Base-by-base conservation (phyloP, 1,140 invertebrate genomes). In the Trinorchestia longiramus region DNA sequence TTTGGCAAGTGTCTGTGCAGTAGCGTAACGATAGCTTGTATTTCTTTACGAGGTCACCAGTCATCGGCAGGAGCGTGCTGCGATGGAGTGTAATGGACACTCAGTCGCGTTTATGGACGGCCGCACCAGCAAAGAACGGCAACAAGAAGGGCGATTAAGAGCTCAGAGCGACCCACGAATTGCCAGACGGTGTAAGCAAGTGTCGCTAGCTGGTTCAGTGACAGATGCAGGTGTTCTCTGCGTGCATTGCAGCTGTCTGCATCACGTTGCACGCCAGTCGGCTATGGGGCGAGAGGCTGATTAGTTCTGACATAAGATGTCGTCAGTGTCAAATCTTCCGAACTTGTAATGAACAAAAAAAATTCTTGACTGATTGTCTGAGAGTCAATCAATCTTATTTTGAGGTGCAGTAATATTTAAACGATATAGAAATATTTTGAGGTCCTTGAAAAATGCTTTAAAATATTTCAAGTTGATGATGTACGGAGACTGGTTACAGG, bases 1-100 rank as follows among this genome's bases (percentile, higher is more conserved):
- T 77, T 77, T 77, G 28, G 62, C 62, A 77, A 77, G 62, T 77
- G 62, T 77, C 62, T 28, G 62, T 28, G 15, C 15, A 77, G 62
- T 15, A 36, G 1, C 62, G 23, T 41, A 43, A 90, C 88, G 88
- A 43, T 43, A 42, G 88, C 88, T 90, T 90, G 88, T 90, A 90
- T 90, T 90, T 90, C 88, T 90, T 90, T 43, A 90, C 43, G 88
- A 42, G 36, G n/a, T 41, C 41, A 4, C 41, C 88, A 90, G 88
- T 43, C 41, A 41, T 90, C 88, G 88, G 88, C 36, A 43, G 41
- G 11, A 53, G 88, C n/a, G 88, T 4, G 88, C 43, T 17, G 28
- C 88, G 43, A 90, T 90, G 88, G 88, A 90, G 88, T 90, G 88
- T 90, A 90, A 90, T 90, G 88, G 88, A 90, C 88, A 90, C 88